A percentile compares a stretch with the other conserved stretches of the same genome.
phyloP scores from a whole-genome alignment of 2,797 vertebrate genomes.

The Falco columbarius region DNA sequence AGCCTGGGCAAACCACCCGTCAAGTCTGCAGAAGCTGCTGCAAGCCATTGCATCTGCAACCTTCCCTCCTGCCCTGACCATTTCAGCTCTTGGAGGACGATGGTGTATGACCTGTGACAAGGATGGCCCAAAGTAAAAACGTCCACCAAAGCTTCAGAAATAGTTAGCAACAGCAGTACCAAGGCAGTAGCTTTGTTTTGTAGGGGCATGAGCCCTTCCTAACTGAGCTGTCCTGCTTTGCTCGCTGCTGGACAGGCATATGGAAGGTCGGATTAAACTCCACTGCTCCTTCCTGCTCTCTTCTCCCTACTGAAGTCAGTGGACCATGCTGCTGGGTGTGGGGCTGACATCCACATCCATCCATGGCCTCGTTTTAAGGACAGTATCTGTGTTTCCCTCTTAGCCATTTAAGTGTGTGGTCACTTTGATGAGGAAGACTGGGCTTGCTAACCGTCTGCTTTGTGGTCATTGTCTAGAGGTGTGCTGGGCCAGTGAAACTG shows the following conservation, averaged over 20 bases:
- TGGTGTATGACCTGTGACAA: neutral
- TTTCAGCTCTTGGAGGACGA: neutral
- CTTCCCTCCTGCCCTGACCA: neutral
- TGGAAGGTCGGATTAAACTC: neutral
- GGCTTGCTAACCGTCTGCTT: neutral
- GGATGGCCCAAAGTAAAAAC: neutral
- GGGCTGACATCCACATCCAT: neutral
- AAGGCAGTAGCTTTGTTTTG: neutral
- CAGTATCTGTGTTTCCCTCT: neutral
- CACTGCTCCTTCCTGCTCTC: neutral
- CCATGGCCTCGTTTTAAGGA: neutral
- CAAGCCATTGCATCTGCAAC: neutral
- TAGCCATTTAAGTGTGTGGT: neutral
- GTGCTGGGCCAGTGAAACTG: neutral
- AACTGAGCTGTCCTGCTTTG: neutral
- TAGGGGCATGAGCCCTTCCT: neutral
- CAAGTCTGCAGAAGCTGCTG: neutral
- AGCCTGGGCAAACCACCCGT: neutral
- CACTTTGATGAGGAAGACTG: neutral
- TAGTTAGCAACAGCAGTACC: neutral
- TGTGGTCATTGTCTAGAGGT: neutral
- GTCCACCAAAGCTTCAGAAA: neutral
- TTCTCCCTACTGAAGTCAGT: neutral
- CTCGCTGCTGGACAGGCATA: rapidly evolving
- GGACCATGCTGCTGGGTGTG: rapidly evolving